Conservation (phyloP, 1,140 invertebrate species). For the Lucilia sericata region DNA sequence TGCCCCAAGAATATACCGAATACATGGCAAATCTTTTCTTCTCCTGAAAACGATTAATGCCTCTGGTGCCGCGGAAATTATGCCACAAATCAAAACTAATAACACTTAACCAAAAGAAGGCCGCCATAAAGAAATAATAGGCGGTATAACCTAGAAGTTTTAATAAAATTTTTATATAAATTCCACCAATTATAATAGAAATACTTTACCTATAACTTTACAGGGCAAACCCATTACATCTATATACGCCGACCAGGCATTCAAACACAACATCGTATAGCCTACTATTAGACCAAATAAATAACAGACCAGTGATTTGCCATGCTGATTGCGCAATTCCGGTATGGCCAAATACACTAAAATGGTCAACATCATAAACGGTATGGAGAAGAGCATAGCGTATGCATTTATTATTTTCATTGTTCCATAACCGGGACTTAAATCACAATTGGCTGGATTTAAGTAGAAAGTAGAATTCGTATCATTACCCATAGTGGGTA, state of each 20-base stretch:
- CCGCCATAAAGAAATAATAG: slow-evolving; percentile 80
- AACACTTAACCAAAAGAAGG: slow-evolving; percentile 83
- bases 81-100: slow-evolving; percentile 83
- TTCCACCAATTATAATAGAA: background rate
- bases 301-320: slow-evolving; percentile 80
- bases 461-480: slow-evolving; percentile 55
- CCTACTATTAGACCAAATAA: slow-evolving; percentile 74
- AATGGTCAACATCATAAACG: slow-evolving; percentile 78
- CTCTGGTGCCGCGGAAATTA: slow-evolving; percentile 75
- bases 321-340: slow-evolving; percentile 79
- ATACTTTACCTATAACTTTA: slow-evolving; percentile 51
- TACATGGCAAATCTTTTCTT: slow-evolving; percentile 75
- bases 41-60: slow-evolving; percentile 68
- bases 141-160: slow-evolving; percentile 72
- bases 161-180: background rate
- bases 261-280: slow-evolving; percentile 72
- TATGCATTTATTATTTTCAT: slow-evolving; percentile 63
- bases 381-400: slow-evolving; percentile 77
- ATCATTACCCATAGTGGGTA: slow-evolving; percentile 52
- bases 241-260: slow-evolving; percentile 67
- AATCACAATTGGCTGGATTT: slow-evolving; percentile 61
- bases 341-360: slow-evolving; percentile 78
- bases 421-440: slow-evolving; percentile 50
- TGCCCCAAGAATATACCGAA: slow-evolving; percentile 79
- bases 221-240: slow-evolving; percentile 49